Evolutionary conservation across 1,140 invertebrate species (phyloP).

Genomic region (Aphidius ervi): DNA sequence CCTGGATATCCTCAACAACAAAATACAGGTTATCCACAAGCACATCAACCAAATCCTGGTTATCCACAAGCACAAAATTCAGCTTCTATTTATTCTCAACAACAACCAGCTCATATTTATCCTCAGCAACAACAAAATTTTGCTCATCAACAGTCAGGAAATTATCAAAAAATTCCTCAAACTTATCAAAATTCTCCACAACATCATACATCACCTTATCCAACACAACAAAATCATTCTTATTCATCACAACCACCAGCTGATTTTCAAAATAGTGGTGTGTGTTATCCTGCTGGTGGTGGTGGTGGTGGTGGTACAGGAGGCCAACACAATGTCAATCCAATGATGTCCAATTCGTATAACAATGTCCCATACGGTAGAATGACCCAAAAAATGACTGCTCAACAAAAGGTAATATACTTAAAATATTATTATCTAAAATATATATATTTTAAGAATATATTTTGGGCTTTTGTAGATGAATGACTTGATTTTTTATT

Average conservation of each 20-base stretch:
- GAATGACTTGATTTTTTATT: background rate
- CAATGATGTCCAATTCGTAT: too few relatives aligned
- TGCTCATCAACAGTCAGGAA: background rate
- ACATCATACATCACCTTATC: conserved; percentile 18
- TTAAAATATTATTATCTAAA: conserved; percentile 25
- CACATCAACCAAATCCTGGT: conserved; percentile 25
- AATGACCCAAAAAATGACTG: too few relatives aligned
- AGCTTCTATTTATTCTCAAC: conserved; percentile 6
- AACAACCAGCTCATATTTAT: conserved; percentile 12
- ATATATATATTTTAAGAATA: background rate
- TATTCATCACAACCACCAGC: conserved; percentile 25
- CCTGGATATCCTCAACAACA: background rate
- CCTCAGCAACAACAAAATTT: background rate
- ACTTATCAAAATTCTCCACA: conserved; percentile 22
- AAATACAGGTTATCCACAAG: background rate
- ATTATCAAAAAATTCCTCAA: conserved; percentile 18
- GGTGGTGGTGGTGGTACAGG: conserved; percentile 41
- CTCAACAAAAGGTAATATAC: conserved; percentile 19
- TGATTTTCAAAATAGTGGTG: conserved; percentile 24
- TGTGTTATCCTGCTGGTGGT: conserved; percentile 39
- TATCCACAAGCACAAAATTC: conserved; percentile 24
- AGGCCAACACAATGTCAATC: conserved; percentile 12
- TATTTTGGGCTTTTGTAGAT: too few relatives aligned
- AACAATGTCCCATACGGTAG: too few relatives aligned
- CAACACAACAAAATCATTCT: conserved; percentile 16